Evolutionary conservation across 2,113 vertebrate genomes (phyloP).

Genomic region (Trichechus manatus): DNA sequence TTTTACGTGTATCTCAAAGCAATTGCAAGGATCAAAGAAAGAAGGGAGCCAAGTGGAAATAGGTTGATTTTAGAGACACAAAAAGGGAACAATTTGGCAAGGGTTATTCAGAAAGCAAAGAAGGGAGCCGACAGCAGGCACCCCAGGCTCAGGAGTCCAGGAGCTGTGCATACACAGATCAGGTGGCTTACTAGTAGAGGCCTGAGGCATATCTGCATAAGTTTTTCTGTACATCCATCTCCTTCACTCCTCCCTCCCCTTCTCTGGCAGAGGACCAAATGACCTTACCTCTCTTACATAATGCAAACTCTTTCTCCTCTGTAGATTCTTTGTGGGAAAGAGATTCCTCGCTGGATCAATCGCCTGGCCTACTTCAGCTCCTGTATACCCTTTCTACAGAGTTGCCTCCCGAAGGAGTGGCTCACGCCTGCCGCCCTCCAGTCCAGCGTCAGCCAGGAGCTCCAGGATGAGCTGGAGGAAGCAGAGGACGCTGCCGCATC

Average conservation of each 20-base stretch:
- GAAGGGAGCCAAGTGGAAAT: background rate
- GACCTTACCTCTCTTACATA: background rate
- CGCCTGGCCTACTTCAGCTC: constrained; percentile 99
- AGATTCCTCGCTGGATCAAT: constrained; percentile 99
- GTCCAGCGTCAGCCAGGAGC: constrained; percentile 98
- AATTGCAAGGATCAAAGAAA: background rate
- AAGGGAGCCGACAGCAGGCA: background rate
- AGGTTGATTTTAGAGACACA: background rate
- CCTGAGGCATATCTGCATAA: background rate
- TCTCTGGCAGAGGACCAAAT: background rate
- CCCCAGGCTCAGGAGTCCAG: background rate
- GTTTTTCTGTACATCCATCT: rapidly evolving
- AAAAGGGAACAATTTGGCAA: background rate
- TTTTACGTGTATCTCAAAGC: background rate
- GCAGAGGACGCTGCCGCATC: constrained; percentile 95
- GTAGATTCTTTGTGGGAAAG: constrained; percentile 97
- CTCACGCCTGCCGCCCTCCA: constrained; percentile 98
- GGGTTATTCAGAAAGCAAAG: background rate
- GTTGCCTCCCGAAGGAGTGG: constrained; percentile 99
- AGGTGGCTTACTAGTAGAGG: background rate
- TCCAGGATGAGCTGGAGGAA: constrained; percentile 96
- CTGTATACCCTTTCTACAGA: constrained; percentile 99
- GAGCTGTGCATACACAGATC: background rate
- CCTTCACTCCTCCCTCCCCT: background rate
- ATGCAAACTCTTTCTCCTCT: background rate